Evolutionary conservation across 2,888 invertebrate species (phyloP), one percentile per base, ranked within the genome.

Genomic region (Plebejus argus): DNA sequence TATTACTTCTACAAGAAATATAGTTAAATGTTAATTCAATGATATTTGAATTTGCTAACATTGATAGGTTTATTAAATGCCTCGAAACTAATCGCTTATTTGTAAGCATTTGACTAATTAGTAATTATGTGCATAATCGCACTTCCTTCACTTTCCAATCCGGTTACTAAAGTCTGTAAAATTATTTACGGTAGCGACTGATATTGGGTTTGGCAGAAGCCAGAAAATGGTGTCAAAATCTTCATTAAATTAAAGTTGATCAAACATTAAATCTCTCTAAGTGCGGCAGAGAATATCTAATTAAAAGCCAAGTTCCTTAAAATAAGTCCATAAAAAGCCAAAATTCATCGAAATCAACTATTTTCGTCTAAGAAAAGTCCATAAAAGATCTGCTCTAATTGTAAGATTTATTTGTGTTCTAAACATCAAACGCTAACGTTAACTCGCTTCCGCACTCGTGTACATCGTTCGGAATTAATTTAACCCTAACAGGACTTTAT

Each of bases 371-470:
- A 61, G 23, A 12, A 23, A 61, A 61, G 61, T 61, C 61, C 23
- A 61, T 61, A 61, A 61, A 61, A 61, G 49, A 61, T 79, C 82
- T 83, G 82, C 82, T 84, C 80, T 82, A 39, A 39, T 35, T 39
- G 71, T 71, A 28, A 53, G 74, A 74, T 74, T 74, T 74, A 74
- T 74, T 74, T 74, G 74, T 53, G 45, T 74, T 72, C 39, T 23
- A 70, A 77, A 81, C 81, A 80, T 83, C 80, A 81, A 81, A 81
- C 78, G 45, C 45, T 45, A 20, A 4, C 45, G 45, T 49, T 20
- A 72, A 23, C 74, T 23, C 83, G 82, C 82, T 86, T 86, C 85
- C 86, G 85, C 85, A 83, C 84, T 81, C 83, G 53, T 18, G 5
- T 18, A 18, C 18, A 53, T 18, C 53, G 18, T 53, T 53, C 18